Conservation (phyloP, 2,113 vertebrate genomes). For the Scytalopus superciliaris region DNA sequence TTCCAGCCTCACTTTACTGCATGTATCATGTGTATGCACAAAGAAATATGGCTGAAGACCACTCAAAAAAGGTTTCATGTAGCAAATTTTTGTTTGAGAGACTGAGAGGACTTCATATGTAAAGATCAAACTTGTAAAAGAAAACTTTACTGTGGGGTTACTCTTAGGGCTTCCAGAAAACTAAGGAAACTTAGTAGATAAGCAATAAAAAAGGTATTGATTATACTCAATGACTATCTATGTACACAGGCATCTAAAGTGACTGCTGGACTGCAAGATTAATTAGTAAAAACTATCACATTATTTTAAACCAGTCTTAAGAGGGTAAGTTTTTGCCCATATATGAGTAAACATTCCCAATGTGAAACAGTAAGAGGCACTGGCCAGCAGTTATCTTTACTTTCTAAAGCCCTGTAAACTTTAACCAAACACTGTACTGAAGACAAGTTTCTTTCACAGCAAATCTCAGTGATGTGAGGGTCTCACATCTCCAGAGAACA, state of each 20-base stretch:
- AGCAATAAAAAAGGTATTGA: neutral
- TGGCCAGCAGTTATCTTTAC: neutral
- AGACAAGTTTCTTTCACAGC: neutral
- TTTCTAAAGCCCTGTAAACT: neutral
- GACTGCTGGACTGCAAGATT: neutral
- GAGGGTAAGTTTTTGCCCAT: neutral
- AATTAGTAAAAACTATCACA: neutral
- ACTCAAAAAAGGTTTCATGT: neutral
- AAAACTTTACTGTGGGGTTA: neutral
- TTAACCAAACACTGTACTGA: neutral
- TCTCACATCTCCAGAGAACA: neutral
- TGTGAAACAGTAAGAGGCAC: neutral
- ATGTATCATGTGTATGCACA: accelerated
- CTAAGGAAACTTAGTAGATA: neutral
- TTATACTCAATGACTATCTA: neutral
- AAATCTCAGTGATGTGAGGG: neutral
- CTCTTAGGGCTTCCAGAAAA: neutral
- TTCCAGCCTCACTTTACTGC: neutral
- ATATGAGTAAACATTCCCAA: neutral
- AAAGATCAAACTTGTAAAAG: neutral
- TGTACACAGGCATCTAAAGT: neutral
- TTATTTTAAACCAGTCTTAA: neutral
- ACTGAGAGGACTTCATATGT: neutral
- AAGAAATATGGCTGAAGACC: neutral
- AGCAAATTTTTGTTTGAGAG: neutral